These are phyloP conservation scores for Pao palembangensis DNA, from an alignment of 2,113 vertebrate species.

Conservation along the genomic window DNA sequence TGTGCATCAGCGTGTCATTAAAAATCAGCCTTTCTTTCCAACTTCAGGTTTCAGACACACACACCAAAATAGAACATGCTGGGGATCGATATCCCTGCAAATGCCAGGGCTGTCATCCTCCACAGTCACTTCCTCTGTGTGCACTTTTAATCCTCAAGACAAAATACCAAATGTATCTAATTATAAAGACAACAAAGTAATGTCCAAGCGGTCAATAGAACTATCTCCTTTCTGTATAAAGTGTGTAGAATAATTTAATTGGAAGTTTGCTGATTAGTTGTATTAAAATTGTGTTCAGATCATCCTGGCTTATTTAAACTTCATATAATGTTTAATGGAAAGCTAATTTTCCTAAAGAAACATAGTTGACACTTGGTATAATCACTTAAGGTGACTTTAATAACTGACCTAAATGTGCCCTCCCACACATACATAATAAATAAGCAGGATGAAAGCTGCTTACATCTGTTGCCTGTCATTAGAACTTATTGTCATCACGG, in stretches of 20 bases:
- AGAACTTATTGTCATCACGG: constrained; percentile 47
- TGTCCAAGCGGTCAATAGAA: background rate
- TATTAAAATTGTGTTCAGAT: too few relatives aligned
- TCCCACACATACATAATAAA: constrained; percentile 5
- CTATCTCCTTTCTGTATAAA: too few relatives aligned
- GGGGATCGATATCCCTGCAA: constrained; percentile 27
- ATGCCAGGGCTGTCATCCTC: constrained; percentile 35
- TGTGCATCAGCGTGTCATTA: too few relatives aligned
- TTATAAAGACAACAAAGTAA: background rate
- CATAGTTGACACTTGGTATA: background rate
- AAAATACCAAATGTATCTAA: constrained; percentile 31
- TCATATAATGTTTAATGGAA: too few relatives aligned
- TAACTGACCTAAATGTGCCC: background rate
- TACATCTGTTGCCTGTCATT: constrained; percentile 42
- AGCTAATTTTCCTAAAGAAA: background rate
- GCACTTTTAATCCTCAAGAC: constrained; percentile 43
- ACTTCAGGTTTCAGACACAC: constrained; percentile 4
- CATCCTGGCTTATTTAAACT: background rate
- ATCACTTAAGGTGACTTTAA: background rate
- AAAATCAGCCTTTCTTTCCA: too few relatives aligned
- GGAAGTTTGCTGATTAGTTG: too few relatives aligned
- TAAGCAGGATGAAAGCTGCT: constrained; percentile 18
- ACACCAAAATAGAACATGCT: constrained; percentile 19
- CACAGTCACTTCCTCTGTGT: constrained; percentile 40
- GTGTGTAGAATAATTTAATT: too few relatives aligned